Evolutionary conservation across 2,888 invertebrate genomes (phyloP), one percentile per base, ranked within the genome.

Genomic region (Drosophila silvestris): DNA sequence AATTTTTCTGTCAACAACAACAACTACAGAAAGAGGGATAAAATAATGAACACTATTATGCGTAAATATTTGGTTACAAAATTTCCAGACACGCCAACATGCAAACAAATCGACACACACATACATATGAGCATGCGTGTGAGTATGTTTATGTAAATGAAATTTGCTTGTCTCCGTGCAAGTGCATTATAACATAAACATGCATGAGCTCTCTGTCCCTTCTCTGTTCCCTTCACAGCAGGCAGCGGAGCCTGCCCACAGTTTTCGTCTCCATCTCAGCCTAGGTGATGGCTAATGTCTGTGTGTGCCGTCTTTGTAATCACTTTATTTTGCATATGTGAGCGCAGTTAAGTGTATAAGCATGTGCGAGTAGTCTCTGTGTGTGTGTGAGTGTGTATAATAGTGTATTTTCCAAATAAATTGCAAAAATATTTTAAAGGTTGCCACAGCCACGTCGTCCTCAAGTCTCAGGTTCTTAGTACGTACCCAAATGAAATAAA

Each of bases 391-490:
- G 74, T 61, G 67, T 57, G 74, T 80, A 7, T 60, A 58, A 39
- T 50, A 74, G 59, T 72, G 60, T 64, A 41, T 47, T 53, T 65
- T 65, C 76, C 37, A 83, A 83, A 83, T 85, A 90, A 89, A 90
- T 86, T 86, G 83, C 81, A 69, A 88, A 85, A 90, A 88, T 90
- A 85, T 86, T 85, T 86, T 88, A 85, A 90, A 90, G 89, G 88
- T 85, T 86, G 84, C 84, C 89, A 76, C 73, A 77, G 62, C 73
- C 69, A 82, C 57, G 85, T 79, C 70, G 62, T 65, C 71, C 63
- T 65, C 30, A 19, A 56, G 57, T 47, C 50, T 60, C 12, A 5
- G 26, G 35, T 26, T 56, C 28, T 37, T 22, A 32, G 10, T 30
- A 28, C 41, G n/a, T 51, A 7, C 26, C 39, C 44, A 77, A 74